Conservation (phyloP, 2,797 vertebrate species). For the Pseudopleuronectes americanus region DNA sequence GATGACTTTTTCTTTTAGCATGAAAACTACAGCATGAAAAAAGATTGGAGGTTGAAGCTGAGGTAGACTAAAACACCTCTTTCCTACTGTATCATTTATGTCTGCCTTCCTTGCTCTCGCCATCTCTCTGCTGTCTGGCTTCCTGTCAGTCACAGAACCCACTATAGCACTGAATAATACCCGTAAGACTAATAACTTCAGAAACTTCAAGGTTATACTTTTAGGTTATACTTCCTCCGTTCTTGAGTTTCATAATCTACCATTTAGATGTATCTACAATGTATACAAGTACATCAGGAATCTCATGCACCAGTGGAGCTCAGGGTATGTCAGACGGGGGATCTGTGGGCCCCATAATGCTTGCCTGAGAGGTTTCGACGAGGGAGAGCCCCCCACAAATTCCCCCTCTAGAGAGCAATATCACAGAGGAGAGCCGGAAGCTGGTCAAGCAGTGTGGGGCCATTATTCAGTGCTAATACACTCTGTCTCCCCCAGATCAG, state of each 20-base stretch:
- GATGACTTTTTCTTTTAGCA: conserved; percentile 66
- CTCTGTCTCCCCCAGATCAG: conserved; percentile 80
- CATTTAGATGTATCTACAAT: conserved; percentile 68
- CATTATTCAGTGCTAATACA: conserved; percentile 81
- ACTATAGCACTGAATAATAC: conserved; percentile 54
- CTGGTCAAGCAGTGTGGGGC: conserved; percentile 72
- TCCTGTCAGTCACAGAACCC: conserved; percentile 32
- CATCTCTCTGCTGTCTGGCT: conserved; percentile 20
- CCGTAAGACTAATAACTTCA: conserved; percentile 55
- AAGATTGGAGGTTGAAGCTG: conserved; percentile 52
- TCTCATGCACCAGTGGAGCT: conserved; percentile 51
- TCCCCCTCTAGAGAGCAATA: conserved; percentile 67
- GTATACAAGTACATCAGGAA: conserved; percentile 49
- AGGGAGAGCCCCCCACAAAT: conserved; percentile 54
- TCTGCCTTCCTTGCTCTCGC: conserved; percentile 7
- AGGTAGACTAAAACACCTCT: conserved; percentile 45
- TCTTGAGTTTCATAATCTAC: conserved; percentile 46
- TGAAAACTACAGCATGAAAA: conserved; percentile 64
- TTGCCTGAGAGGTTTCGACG: conserved; percentile 53
- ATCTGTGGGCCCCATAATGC: conserved; percentile 56
- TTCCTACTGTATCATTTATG: conserved; percentile 43
- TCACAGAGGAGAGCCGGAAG: conserved; percentile 65
- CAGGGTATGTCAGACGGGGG: conserved; percentile 34
- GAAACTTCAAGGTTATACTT: conserved; percentile 57
- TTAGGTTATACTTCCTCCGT: conserved; percentile 46